These are phyloP conservation scores for Danio albolineatus DNA, from an alignment of 2,797 vertebrate species.

Conservation along the genomic window DNA sequence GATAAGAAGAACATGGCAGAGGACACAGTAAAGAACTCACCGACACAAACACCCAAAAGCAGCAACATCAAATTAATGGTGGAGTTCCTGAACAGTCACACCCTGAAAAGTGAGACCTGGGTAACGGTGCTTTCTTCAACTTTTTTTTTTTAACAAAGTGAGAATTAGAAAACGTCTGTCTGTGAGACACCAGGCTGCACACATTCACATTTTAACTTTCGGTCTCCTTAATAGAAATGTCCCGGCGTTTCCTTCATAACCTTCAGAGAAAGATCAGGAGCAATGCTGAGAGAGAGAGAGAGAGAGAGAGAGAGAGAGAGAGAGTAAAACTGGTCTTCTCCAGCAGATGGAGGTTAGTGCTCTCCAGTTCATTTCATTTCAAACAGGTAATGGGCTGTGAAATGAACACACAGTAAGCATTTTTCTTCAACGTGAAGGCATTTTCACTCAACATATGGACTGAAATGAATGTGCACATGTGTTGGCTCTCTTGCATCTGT, in stretches of 20 bases:
- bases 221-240: conserved; percentile 21
- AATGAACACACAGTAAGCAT: conserved; percentile 48
- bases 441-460: conserved; percentile 35
- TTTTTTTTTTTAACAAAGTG: conserved; percentile 7
- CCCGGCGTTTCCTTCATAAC: neutral
- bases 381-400: conserved; percentile 54
- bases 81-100: conserved; percentile 14
- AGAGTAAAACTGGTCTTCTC: neutral
- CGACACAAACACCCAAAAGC: conserved; percentile 19
- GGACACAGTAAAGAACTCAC: conserved; percentile 24
- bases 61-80: neutral
- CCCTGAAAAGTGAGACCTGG: conserved; percentile 25
- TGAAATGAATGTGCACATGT: neutral
- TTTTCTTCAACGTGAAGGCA: conserved; percentile 37
- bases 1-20: conserved; percentile 22
- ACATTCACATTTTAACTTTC: conserved; percentile 16
- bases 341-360: conserved; percentile 22
- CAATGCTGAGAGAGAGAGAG: neutral
- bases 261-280: neutral
- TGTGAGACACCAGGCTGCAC: neutral
- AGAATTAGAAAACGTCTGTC: conserved; percentile 13
- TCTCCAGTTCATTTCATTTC: conserved; percentile 38
- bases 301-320: neutral
- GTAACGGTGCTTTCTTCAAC: neutral
- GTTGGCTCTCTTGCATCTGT: conserved; percentile 26